These are phyloP conservation scores for Notothenia coriiceps DNA, from an alignment of 2,113 vertebrate species.

Conservation along the genomic window DNA sequence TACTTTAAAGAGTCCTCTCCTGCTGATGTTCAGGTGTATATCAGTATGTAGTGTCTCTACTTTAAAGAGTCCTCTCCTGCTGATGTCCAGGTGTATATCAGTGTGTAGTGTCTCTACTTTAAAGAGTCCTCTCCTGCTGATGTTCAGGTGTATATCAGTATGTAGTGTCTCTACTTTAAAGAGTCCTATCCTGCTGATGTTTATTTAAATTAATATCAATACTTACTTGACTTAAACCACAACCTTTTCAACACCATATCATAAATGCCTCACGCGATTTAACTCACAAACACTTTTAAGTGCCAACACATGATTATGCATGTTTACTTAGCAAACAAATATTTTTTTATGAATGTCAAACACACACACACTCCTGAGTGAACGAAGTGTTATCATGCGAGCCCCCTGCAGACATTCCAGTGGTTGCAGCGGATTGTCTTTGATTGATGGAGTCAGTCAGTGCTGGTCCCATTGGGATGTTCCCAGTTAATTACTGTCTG, in stretches of 20 bases:
- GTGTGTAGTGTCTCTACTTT: too few relatives aligned
- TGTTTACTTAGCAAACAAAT: conserved; percentile 23
- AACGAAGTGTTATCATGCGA: conserved; percentile 35
- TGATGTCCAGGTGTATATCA: too few relatives aligned
- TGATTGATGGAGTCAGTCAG: conserved; percentile 76
- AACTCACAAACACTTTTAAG: not conserved
- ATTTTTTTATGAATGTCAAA: conserved; percentile 11
- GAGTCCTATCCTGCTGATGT: too few relatives aligned
- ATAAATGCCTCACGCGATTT: not conserved
- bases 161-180: too few relatives aligned
- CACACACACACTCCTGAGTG: conserved; percentile 12
- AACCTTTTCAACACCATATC: not conserved
- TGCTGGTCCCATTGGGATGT: conserved; percentile 73
- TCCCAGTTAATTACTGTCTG: conserved; percentile 79
- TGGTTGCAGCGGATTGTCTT: conserved; percentile 62
- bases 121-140: too few relatives aligned
- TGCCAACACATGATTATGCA: not conserved
- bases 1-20: too few relatives aligned
- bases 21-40: too few relatives aligned
- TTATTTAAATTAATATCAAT: too few relatives aligned
- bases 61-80: too few relatives aligned
- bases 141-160: too few relatives aligned
- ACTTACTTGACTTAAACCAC: not conserved
- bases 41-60: too few relatives aligned
- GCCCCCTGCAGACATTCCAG: conserved; percentile 76